These are phyloP conservation scores for Thamnophis elegans DNA, from an alignment of 2,797 vertebrate genomes.

Conservation along the genomic window DNA sequence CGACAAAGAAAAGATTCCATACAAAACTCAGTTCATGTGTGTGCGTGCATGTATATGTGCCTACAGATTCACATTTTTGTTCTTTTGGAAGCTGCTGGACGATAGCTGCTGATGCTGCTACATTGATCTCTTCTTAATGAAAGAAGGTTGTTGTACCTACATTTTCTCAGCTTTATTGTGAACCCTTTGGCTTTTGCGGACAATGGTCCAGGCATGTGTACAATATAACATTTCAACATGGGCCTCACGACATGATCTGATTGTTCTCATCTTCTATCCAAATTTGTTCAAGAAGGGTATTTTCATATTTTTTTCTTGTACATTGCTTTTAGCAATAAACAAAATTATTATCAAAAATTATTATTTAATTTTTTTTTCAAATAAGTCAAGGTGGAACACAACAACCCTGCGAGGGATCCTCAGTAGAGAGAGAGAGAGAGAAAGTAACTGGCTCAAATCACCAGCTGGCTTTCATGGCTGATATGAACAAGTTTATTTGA, in stretches of 20 bases:
- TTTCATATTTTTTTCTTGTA: neutral
- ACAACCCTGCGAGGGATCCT: neutral
- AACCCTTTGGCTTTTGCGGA: neutral
- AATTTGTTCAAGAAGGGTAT: neutral
- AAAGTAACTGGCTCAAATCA: neutral
- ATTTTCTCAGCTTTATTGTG: neutral
- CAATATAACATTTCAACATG: neutral
- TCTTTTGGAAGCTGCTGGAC: neutral
- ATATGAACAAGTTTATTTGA: neutral
- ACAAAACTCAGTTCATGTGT: neutral
- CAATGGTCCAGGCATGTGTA: neutral
- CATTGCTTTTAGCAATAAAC: neutral
- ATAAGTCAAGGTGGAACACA: neutral
- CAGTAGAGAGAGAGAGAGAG: neutral
- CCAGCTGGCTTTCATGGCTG: neutral
- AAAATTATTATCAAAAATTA: too few relatives aligned
- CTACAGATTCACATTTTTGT: neutral
- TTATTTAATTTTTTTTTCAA: too few relatives aligned
- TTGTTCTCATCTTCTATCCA: neutral
- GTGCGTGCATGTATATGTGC: too few relatives aligned
- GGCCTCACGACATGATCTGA: too few relatives aligned
- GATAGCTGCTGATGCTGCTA: neutral
- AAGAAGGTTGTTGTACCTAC: neutral
- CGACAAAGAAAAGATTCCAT: neutral
- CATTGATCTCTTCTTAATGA: neutral